Conservation (phyloP, 2,797 vertebrate species). For the Lerista edwardsae region DNA sequence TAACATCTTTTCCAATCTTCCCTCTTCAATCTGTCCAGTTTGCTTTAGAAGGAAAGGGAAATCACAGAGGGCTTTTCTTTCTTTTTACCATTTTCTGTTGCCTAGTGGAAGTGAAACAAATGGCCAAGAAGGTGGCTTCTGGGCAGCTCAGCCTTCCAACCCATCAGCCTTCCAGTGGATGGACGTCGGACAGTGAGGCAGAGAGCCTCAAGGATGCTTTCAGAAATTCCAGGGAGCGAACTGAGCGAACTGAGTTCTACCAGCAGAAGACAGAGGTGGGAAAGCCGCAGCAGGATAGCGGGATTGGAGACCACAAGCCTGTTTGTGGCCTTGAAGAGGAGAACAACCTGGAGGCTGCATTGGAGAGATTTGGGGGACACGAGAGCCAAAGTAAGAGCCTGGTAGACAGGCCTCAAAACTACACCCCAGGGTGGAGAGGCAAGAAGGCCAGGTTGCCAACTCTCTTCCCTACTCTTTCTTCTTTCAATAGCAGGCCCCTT, state of each 20-base stretch:
- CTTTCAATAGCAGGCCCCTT: too few species aligned
- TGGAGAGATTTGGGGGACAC: slow-evolving; percentile 25
- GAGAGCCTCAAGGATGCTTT: slow-evolving; percentile 38
- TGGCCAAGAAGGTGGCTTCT: slow-evolving; percentile 70
- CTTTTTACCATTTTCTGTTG: slow-evolving; percentile 11
- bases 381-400: not conserved
- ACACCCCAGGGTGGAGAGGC: not conserved
- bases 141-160: slow-evolving; percentile 63
- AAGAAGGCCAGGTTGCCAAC: too few species aligned
- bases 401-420: too few species aligned
- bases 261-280: not conserved
- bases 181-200: slow-evolving; percentile 58
- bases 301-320: not conserved
- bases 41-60: not conserved
- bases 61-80: too few species aligned
- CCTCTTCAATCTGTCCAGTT: not conserved
- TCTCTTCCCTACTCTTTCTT: too few species aligned
- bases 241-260: rapidly evolving
- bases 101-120: slow-evolving; percentile 75
- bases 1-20: too few species aligned
- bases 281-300: not conserved
- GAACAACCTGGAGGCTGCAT: slow-evolving; percentile 34
- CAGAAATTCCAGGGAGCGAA: not conserved
- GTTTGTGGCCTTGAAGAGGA: slow-evolving; percentile 17
- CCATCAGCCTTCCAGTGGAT: slow-evolving; percentile 1